Base-by-base conservation (phyloP, 2,113 vertebrate species). In the Chauna torquata region DNA sequence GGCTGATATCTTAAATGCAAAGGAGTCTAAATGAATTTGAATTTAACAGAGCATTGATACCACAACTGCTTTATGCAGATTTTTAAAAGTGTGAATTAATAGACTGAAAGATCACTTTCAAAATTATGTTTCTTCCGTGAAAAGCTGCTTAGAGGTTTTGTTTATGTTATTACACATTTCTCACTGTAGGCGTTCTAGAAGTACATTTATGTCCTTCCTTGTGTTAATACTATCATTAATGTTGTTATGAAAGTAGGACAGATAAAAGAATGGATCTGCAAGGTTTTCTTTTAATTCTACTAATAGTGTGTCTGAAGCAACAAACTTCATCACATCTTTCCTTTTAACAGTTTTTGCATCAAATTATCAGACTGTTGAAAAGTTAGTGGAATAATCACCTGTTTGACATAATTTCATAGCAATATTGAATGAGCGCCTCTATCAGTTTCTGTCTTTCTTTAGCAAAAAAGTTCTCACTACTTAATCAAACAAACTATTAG, bases 391-490 rank as follows among this genome's bases (percentile, higher is more conserved):
- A 7, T n/a, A 72, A 68, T 87, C 30, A 61, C 45, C 45, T 42
- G 11, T 85, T 88, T 96, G 93, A 97, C 95, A 69, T 91, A 96
- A 92, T 96, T 97, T 97, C 96, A 55, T 86, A 85, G 86, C 94
- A 80, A 68, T 90, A 57, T 82, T 89, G 94, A 95, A 96, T 91
- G 76, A 95, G 82, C 78, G 76, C 88, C 92, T 75, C 80, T 65
- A 96, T 97, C 75, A 61, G 49, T 96, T 97, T 94, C 94, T 82
- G 40, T 95, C 50, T 77, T 95, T 94, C 93, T 82, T 94, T 57
- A 77, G 90, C 86, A 68, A 84, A 94, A 40, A 8, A 89, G 50
- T 94, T 97, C 85, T 95, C 87, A 80, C 76, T 88, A 79, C 47
- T 91, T 97, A 80, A 80, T 85, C 20, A 97, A 92, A 97, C 82